phyloP scores from a whole-genome alignment of 2,888 invertebrate genomes.

The Itoplectis maculator region DNA sequence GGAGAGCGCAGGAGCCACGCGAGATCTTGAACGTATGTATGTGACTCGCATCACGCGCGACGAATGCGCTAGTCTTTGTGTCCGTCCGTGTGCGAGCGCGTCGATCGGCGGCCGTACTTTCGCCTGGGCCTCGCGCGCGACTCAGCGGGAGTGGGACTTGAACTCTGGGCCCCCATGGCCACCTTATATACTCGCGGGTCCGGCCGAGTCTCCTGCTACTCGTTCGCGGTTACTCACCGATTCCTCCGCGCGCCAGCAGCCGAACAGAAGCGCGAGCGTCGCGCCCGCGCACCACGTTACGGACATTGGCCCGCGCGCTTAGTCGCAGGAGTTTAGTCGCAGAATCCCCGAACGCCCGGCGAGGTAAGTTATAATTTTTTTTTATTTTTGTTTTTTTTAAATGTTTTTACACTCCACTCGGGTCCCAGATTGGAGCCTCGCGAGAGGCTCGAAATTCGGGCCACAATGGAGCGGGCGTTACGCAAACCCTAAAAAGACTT shows the following conservation, averaged over 20 bases:
- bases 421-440: not conserved
- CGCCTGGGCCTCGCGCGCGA: slow-evolving; percentile 75
- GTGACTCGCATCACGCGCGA: too few species aligned
- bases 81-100: slow-evolving; percentile 60
- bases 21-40: slow-evolving; percentile 72
- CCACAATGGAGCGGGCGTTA: slow-evolving; percentile 11
- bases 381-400: not conserved
- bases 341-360: too few species aligned
- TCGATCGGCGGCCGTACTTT: slow-evolving; percentile 79
- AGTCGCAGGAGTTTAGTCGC: too few species aligned
- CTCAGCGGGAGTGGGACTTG: slow-evolving; percentile 79
- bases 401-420: not conserved
- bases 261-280: slow-evolving; percentile 26
- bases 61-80: too few species aligned
- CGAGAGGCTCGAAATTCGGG: not conserved
- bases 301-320: slow-evolving; percentile 16
- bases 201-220: slow-evolving; percentile 80
- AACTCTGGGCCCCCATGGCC: slow-evolving; percentile 80
- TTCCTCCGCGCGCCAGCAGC: slow-evolving; percentile 69
- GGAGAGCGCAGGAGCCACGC: slow-evolving; percentile 10
- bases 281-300: not conserved
- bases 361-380: slow-evolving; percentile 10
- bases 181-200: slow-evolving; percentile 78
- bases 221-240: slow-evolving; percentile 78
- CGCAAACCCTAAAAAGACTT: slow-evolving; percentile 8